A percentile compares a stretch with the other conserved stretches of the same genome.
These are phyloP conservation scores for Cyaniris semiargus DNA, from an alignment of 2,888 invertebrate genomes.

Conservation along the genomic window DNA sequence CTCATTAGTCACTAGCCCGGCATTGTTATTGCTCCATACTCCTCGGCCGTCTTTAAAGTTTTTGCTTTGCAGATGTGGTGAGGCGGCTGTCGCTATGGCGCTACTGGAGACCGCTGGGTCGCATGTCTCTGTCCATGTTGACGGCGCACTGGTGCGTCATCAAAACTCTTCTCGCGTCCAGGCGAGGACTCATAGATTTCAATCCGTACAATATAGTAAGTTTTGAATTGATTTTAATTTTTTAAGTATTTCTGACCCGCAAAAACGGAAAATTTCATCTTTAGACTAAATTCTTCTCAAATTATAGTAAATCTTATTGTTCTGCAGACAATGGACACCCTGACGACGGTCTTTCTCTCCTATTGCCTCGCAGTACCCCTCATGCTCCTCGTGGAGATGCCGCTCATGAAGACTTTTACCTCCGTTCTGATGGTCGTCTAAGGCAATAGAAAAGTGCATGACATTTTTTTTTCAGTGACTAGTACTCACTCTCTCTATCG, in stretches of 20 bases:
- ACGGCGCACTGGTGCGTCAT: slow-evolving; percentile 56
- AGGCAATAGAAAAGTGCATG: no score
- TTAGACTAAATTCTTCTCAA: no score
- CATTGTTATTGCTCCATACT: no score
- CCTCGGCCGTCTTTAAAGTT: background rate
- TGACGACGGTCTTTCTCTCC: background rate
- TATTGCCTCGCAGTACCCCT: slow-evolving; percentile 39
- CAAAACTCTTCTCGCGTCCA: slow-evolving; percentile 47
- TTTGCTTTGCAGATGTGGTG: slow-evolving; percentile 46
- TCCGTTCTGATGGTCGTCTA: slow-evolving; percentile 49
- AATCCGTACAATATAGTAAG: slow-evolving; percentile 42
- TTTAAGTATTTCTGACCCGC: no score
- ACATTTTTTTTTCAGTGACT: no score
- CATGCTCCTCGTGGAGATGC: slow-evolving; percentile 30
- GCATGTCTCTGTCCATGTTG: slow-evolving; percentile 58
- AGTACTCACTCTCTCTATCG: no score
- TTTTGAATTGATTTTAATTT: no score
- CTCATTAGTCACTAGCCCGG: no score
- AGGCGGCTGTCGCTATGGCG: slow-evolving; percentile 58
- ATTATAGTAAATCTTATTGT: no score
- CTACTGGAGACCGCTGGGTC: slow-evolving; percentile 54
- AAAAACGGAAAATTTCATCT: no score
- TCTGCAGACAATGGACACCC: background rate
- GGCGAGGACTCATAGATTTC: slow-evolving; percentile 37
- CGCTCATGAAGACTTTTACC: slow-evolving; percentile 46